A percentile compares a stretch with the other conserved stretches of the same genome.
These are phyloP conservation scores for Parapsyche elsis DNA, from an alignment of 1,140 invertebrate species.

Conservation along the genomic window DNA sequence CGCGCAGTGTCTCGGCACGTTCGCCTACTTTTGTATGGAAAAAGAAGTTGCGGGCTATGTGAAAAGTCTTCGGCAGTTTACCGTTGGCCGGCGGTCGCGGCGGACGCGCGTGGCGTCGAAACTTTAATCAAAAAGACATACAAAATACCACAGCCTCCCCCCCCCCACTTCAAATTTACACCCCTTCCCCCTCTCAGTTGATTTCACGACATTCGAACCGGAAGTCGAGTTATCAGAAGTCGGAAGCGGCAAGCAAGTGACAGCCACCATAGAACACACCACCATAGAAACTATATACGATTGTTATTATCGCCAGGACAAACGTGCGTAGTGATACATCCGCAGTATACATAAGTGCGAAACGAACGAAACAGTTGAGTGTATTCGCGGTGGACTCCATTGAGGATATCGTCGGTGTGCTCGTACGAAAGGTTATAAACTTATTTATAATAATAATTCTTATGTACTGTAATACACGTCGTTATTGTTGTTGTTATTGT, in stretches of 20 bases:
- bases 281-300: no score
- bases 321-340: no score
- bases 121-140: slow-evolving; percentile 17
- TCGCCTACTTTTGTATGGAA: slow-evolving; percentile 49
- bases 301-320: no score
- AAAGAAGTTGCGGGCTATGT: slow-evolving; percentile 44
- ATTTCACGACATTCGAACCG: background rate
- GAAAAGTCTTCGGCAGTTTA: slow-evolving; percentile 55
- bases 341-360: no score
- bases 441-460: no score
- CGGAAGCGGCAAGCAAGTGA: background rate
- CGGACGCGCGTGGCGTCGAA: slow-evolving; percentile 44
- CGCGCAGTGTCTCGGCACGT: slow-evolving; percentile 20
- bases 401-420: no score
- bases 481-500: no score
- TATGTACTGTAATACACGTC: no score
- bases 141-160: slow-evolving; percentile 12
- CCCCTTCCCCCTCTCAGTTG: background rate
- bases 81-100: slow-evolving; percentile 51
- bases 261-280: no score
- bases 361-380: background rate
- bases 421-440: no score
- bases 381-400: no score
- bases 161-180: background rate
- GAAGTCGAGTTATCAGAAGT: background rate